phyloP scores from a whole-genome alignment of 2,888 invertebrate species.

The Hypomecis atomaria region DNA sequence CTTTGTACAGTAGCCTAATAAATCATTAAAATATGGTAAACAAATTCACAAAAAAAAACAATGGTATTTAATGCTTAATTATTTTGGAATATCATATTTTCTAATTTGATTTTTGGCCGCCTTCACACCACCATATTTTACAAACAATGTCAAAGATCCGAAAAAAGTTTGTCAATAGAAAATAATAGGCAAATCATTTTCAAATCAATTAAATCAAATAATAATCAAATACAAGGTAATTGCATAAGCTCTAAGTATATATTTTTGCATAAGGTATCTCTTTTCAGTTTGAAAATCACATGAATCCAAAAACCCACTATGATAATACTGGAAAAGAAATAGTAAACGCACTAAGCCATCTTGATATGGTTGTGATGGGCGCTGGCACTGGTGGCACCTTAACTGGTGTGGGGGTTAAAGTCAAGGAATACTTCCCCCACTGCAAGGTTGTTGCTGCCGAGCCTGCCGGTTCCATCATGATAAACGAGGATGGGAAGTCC shows the following conservation, averaged over 20 bases:
- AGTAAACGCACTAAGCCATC: slow-evolving; percentile 85
- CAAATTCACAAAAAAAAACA: too few species aligned
- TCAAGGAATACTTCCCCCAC: slow-evolving; percentile 91
- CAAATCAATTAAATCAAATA: too few species aligned
- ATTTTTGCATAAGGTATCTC: not conserved
- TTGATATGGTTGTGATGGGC: slow-evolving; percentile 93
- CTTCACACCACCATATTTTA: too few species aligned
- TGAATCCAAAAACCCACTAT: slow-evolving; percentile 97
- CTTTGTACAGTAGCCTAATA: too few species aligned
- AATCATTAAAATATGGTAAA: too few species aligned
- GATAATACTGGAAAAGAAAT: slow-evolving; percentile 97
- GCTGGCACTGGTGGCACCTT: slow-evolving; percentile 98
- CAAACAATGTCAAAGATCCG: too few species aligned
- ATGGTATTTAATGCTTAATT: too few species aligned
- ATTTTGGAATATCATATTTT: too few species aligned
- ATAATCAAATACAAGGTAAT: not conserved
- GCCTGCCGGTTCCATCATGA: slow-evolving; percentile 89
- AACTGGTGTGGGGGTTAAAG: slow-evolving; percentile 92
- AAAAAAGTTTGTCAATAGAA: too few species aligned
- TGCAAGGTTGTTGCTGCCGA: slow-evolving; percentile 93
- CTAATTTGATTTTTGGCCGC: too few species aligned
- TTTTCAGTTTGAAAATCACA: slow-evolving; percentile 90
- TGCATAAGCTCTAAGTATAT: not conserved
- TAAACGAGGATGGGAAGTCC: slow-evolving; percentile 82
- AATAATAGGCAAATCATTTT: too few species aligned